phyloP scores from a whole-genome alignment of 2,113 vertebrate species.

The Pampusana beccarii region DNA sequence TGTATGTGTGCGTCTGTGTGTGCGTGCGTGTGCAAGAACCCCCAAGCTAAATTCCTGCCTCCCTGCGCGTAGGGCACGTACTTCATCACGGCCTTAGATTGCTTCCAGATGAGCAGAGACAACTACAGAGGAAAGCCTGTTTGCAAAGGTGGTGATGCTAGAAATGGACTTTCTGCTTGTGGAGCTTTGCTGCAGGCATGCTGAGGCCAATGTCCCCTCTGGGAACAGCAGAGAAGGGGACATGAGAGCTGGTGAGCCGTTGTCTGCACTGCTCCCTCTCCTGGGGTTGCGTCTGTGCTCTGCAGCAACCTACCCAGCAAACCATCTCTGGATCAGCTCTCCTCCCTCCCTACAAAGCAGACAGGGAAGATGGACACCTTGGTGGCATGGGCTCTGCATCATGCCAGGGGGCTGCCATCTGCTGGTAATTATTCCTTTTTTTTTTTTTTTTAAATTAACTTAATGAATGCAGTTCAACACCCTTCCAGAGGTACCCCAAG shows the following conservation, averaged over 20 bases:
- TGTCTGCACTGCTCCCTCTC: background rate
- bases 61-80: background rate
- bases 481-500: background rate
- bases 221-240: background rate
- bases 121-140: background rate
- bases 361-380: background rate
- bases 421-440: background rate
- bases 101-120: conserved; percentile 26
- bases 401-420: background rate
- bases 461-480: background rate
- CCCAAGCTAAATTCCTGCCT: conserved; percentile 11
- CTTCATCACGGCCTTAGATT: background rate
- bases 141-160: background rate
- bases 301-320: background rate
- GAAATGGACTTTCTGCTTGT: background rate
- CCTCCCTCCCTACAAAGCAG: background rate
- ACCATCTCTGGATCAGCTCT: background rate
- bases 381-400: background rate
- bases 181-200: background rate
- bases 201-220: background rate
- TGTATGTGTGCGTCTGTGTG: no score
- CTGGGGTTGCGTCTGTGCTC: background rate
- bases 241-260: background rate
- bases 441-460: background rate
- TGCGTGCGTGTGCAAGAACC: background rate